Percentiles rank a stretch among this genome's conserved stretches.
Evolutionary conservation across 1,140 invertebrate genomes (phyloP).

Genomic region (Sitobion miscanthi): DNA sequence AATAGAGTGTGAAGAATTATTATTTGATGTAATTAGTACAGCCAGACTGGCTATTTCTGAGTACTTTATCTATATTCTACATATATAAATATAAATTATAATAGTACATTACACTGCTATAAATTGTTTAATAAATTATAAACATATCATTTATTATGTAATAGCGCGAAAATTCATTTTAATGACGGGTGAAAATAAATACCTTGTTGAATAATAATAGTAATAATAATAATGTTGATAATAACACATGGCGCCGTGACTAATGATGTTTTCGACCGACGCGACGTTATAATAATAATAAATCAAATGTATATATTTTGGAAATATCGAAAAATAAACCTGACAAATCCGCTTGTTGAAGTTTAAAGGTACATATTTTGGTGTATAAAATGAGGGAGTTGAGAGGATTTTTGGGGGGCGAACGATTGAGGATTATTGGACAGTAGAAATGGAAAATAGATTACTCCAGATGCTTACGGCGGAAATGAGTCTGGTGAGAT

Average conservation of each 20-base stretch:
- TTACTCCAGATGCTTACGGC: conserved; percentile 33
- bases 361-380: conserved; percentile 23
- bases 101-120: not conserved
- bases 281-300: not conserved
- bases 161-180: not conserved
- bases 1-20: not conserved
- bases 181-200: not conserved
- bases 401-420: not conserved
- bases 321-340: not conserved
- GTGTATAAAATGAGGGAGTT: not conserved
- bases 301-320: conserved; percentile 9
- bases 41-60: not conserved
- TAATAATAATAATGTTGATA: conserved; percentile 1
- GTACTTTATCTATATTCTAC: not conserved
- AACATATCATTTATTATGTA: not conserved
- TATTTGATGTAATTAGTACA: not conserved
- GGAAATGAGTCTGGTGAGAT: conserved; percentile 46
- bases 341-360: not conserved
- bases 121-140: not conserved
- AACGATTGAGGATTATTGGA: not conserved
- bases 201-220: not conserved
- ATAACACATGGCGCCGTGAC: not conserved
- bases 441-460: conserved; percentile 44
- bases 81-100: not conserved
- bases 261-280: not conserved